These are phyloP conservation scores for Heliconius hewitsoni DNA, from an alignment of 1,140 invertebrate species.

Conservation along the genomic window DNA sequence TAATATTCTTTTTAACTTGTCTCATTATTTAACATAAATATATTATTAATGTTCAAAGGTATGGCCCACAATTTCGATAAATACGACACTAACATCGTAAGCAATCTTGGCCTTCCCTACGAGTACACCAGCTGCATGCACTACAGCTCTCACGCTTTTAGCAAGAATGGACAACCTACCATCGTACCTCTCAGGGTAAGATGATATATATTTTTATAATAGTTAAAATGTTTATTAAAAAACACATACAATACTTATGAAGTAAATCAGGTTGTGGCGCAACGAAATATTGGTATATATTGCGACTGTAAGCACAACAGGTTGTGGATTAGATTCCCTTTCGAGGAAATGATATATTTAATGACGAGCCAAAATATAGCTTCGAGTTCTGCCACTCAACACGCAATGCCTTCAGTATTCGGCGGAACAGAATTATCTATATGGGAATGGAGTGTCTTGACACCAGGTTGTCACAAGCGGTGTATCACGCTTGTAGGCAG, in stretches of 20 bases:
- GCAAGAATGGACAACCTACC: conserved; percentile 85
- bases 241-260: background rate
- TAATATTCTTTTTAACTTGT: too few species aligned
- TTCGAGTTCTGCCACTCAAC: background rate
- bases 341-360: too few species aligned
- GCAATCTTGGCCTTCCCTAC: conserved; percentile 85
- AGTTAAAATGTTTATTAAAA: background rate
- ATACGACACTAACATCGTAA: conserved; percentile 80
- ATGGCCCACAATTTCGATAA: conserved; percentile 86
- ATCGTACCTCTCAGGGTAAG: conserved; percentile 64
- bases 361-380: background rate
- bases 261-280: too few species aligned
- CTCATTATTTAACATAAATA: too few species aligned
- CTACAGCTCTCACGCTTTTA: conserved; percentile 88
- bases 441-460: too few species aligned
- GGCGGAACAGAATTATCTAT: too few species aligned
- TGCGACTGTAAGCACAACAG: too few species aligned
- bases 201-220: background rate
- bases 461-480: too few species aligned
- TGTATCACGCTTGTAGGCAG: too few species aligned
- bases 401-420: background rate
- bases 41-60: conserved; percentile 54
- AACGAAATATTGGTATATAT: too few species aligned
- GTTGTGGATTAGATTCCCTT: too few species aligned
- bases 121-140: conserved; percentile 92